Percentiles rank a stretch among this genome's conserved stretches.
phyloP scores from a whole-genome alignment of 2,113 vertebrate species.

The Oreocharis arfaki region DNA sequence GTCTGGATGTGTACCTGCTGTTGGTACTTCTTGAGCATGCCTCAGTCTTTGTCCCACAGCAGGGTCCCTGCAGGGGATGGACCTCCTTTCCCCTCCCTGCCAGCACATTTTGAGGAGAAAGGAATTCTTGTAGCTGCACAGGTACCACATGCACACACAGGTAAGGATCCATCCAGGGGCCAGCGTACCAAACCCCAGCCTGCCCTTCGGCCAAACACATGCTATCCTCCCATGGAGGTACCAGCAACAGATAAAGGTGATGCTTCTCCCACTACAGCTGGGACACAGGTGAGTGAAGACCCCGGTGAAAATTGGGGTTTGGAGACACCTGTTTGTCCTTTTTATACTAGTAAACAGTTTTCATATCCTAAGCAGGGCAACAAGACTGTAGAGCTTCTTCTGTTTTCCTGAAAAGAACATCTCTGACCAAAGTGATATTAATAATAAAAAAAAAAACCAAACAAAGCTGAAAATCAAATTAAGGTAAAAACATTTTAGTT shows the following conservation, averaged over 20 bases:
- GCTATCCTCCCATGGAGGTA: too few species aligned
- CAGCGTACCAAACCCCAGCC: neutral
- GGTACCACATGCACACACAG: neutral
- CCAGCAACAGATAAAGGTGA: neutral
- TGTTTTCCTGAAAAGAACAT: neutral
- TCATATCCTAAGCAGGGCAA: neutral
- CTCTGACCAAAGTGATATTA: neutral
- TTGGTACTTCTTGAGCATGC: neutral
- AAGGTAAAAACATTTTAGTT: neutral
- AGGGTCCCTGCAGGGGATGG: accelerated
- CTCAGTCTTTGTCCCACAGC: neutral
- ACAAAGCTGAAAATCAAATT: neutral
- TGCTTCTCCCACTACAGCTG: accelerated
- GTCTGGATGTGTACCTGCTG: neutral
- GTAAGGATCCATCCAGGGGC: neutral
- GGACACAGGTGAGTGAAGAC: neutral
- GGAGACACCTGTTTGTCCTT: neutral
- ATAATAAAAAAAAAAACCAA: too few species aligned
- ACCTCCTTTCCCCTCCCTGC: neutral
- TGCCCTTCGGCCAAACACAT: neutral
- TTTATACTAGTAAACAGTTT: neutral
- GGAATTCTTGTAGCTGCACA: neutral
- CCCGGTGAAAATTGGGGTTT: neutral
- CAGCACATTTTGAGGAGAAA: neutral
- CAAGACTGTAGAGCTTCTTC: neutral